Percentiles rank a stretch among this genome's conserved stretches.
Conservation (phyloP, 2,113 vertebrate genomes). For the Myodes glareolus region DNA sequence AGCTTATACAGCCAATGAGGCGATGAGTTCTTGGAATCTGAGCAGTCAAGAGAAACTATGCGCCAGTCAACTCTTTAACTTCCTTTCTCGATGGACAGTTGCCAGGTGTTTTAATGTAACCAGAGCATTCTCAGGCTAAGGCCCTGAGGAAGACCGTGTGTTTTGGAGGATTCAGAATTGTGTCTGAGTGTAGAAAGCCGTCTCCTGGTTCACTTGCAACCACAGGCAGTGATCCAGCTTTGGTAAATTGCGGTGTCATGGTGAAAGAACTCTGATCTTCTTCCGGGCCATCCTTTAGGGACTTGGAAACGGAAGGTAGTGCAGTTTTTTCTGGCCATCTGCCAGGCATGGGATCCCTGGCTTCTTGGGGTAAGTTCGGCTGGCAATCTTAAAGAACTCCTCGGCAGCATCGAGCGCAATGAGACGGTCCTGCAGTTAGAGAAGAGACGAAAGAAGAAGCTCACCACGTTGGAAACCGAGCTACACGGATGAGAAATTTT, state of each 20-base stretch:
- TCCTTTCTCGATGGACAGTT: not conserved
- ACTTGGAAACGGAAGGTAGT: conserved; percentile 25
- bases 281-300: conserved; percentile 58
- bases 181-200: not conserved
- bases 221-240: not conserved
- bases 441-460: not conserved
- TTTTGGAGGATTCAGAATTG: not conserved
- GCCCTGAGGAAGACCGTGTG: not conserved
- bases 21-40: not conserved
- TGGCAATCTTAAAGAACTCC: conserved; percentile 92
- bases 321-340: conserved; percentile 25
- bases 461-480: not conserved
- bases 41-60: not conserved
- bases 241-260: not conserved
- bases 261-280: not conserved
- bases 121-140: not conserved
- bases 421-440: conserved; percentile 88
- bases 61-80: not conserved
- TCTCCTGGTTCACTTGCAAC: not conserved
- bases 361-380: conserved; percentile 89
- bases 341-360: not conserved
- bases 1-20: not conserved
- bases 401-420: conserved; percentile 94
- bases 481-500: not conserved
- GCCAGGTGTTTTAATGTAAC: not conserved